Evolutionary conservation across 2,113 vertebrate species (phyloP).

Genomic region (Sminthopsis crassicaudata): DNA sequence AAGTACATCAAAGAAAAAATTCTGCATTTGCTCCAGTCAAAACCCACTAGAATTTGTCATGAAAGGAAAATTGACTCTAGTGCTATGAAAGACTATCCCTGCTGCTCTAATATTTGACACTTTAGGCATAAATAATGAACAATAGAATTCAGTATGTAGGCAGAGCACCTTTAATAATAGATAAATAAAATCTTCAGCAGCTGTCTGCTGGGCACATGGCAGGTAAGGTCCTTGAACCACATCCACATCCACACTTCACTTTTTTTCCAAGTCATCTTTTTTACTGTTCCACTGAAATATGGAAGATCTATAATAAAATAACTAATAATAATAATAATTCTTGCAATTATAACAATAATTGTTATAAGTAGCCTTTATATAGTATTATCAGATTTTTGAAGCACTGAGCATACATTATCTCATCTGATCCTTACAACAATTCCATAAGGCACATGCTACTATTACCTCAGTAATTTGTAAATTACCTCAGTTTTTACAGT

Average conservation of each 20-base stretch:
- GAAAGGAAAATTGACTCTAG: neutral
- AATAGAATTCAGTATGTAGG: conserved; percentile 2
- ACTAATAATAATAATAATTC: neutral
- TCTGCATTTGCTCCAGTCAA: neutral
- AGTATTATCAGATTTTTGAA: neutral
- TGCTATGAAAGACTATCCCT: neutral
- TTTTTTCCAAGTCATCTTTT: neutral
- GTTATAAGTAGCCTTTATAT: neutral
- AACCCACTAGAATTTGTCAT: conserved; percentile 37
- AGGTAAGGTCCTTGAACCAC: neutral
- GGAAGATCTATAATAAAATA: neutral
- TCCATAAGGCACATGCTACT: neutral
- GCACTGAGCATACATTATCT: neutral
- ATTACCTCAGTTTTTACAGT: neutral
- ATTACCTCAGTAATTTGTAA: neutral
- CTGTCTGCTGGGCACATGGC: neutral
- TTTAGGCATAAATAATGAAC: conserved; percentile 32
- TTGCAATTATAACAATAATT: neutral
- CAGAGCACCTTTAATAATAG: conserved; percentile 7
- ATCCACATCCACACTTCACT: neutral
- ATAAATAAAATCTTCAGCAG: conserved; percentile 10
- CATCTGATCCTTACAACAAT: neutral
- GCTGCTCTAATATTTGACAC: neutral
- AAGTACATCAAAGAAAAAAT: neutral
- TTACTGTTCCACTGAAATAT: neutral